phyloP scores from a whole-genome alignment of 2,888 invertebrate species.

The Strigamia crassipes region DNA sequence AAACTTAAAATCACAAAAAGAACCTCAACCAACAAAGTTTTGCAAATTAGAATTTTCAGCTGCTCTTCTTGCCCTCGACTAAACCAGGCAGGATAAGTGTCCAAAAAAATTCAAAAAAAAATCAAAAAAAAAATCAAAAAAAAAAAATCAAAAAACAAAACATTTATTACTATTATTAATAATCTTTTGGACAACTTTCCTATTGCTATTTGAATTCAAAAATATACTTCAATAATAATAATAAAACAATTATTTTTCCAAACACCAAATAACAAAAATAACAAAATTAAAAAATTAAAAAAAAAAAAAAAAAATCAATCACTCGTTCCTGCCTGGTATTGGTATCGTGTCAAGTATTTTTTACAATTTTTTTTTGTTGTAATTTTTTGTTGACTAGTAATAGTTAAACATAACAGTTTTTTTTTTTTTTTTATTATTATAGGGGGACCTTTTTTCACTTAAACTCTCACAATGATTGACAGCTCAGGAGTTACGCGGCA shows the following conservation, averaged over 20 bases:
- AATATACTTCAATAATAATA: neutral
- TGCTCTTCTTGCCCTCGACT: slow-evolving; percentile 45
- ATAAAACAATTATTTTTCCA: neutral
- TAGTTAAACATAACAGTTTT: slow-evolving; percentile 45
- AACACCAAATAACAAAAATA: neutral
- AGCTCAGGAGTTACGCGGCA: slow-evolving; percentile 47
- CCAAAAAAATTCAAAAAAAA: neutral
- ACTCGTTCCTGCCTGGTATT: slow-evolving; percentile 55
- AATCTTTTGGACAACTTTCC: neutral
- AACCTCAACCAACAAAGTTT: slow-evolving; percentile 33
- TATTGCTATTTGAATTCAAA: slow-evolving; percentile 1
- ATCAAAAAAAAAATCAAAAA: neutral
- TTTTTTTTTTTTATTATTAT: neutral
- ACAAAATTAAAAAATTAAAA: neutral
- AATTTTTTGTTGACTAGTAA: slow-evolving; percentile 46
- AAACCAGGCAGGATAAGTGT: slow-evolving; percentile 39
- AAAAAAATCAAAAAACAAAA: neutral
- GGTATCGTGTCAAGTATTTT: slow-evolving; percentile 29
- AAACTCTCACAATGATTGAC: slow-evolving; percentile 47
- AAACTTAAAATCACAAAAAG: slow-evolving; percentile 18
- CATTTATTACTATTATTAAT: neutral
- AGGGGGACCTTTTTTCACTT: slow-evolving; percentile 45
- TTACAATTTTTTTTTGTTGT: neutral
- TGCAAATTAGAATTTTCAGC: slow-evolving; percentile 43
- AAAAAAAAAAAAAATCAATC: slow-evolving; percentile 56